phyloP scores from a whole-genome alignment of 2,797 vertebrate species.

The Pantherophis vulpinus region DNA sequence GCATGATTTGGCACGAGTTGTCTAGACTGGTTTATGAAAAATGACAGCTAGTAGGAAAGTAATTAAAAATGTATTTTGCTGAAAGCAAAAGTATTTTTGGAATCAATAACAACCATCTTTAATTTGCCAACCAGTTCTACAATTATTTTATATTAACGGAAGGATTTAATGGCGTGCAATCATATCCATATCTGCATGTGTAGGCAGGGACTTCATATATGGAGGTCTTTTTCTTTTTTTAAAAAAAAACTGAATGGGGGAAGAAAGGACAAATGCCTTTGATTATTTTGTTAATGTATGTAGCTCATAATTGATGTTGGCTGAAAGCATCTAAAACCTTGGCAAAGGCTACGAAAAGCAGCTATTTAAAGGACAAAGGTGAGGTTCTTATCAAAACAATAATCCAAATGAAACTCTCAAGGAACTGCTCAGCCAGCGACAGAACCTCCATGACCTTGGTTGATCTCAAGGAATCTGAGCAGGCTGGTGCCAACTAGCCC shows the following conservation, averaged over 20 bases:
- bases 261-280: constrained; percentile 36
- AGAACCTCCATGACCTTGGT: background rate
- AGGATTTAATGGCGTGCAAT: constrained; percentile 32
- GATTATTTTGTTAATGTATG: constrained; percentile 49
- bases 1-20: constrained; percentile 72
- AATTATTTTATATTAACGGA: constrained; percentile 63
- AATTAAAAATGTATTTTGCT: constrained; percentile 85
- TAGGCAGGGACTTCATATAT: constrained; percentile 36
- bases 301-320: constrained; percentile 48
- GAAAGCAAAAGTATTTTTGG: constrained; percentile 82
- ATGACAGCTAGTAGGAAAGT: constrained; percentile 80
- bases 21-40: constrained; percentile 78
- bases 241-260: constrained; percentile 15
- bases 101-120: constrained; percentile 77
- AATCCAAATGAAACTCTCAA: background rate
- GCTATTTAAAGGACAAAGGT: background rate
- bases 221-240: constrained; percentile 23
- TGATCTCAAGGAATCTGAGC: background rate
- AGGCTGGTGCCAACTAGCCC: background rate
- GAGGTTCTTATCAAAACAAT: background rate
- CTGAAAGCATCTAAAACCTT: constrained; percentile 30
- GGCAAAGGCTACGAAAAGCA: background rate
- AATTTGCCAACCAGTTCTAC: constrained; percentile 71
- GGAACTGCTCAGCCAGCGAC: background rate
- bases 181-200: background rate